These are phyloP conservation scores for Rhodeus uyekii DNA, from an alignment of 2,797 vertebrate genomes.

Conservation along the genomic window DNA sequence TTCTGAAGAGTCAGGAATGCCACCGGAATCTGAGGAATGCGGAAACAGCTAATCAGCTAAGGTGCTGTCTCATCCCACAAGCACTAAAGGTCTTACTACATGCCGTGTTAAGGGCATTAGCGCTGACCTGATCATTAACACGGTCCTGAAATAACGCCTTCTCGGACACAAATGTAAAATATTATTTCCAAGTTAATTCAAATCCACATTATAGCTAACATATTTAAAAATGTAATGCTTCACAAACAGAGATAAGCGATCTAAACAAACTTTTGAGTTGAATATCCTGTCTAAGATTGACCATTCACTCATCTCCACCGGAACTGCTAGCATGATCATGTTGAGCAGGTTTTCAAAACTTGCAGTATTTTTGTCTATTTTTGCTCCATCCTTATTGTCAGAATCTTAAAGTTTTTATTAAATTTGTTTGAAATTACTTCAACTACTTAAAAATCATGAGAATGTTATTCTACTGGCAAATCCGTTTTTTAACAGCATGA, in stretches of 20 bases:
- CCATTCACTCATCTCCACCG: neutral
- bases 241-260: neutral
- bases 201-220: neutral
- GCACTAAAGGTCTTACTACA: slow-evolving; percentile 26
- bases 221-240: neutral
- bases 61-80: slow-evolving; percentile 37
- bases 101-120: neutral
- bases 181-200: neutral
- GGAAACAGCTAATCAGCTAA: slow-evolving; percentile 27
- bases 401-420: neutral
- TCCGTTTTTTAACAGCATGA: neutral
- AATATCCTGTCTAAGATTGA: neutral
- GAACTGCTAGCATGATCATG: neutral
- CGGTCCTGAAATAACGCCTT: neutral
- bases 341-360: neutral
- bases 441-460: neutral
- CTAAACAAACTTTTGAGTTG: neutral
- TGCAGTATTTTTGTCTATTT: neutral
- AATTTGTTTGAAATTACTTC: neutral
- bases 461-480: neutral
- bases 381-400: too few species aligned
- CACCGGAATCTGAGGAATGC: slow-evolving; percentile 68
- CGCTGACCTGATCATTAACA: slow-evolving; percentile 39
- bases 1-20: slow-evolving; percentile 30
- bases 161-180: neutral